Conservation (phyloP, 2,888 invertebrate species). For the Apodemia hepburni region DNA sequence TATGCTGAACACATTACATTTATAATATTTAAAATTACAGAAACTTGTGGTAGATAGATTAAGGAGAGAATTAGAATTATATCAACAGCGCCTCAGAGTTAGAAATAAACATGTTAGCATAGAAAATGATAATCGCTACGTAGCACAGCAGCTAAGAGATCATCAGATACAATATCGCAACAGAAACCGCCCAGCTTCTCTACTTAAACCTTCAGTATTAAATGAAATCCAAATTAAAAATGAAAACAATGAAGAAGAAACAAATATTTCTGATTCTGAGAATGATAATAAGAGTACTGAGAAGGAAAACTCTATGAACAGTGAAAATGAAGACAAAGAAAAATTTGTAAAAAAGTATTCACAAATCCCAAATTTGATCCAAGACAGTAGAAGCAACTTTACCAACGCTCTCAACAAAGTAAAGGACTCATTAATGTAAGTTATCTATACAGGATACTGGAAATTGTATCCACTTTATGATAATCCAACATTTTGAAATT, state of each 20-base stretch:
- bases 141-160: slow-evolving; percentile 69
- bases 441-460: slow-evolving; percentile 19
- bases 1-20: too few species aligned
- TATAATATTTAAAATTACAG: slow-evolving; percentile 49
- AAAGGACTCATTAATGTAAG: slow-evolving; percentile 67
- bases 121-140: slow-evolving; percentile 65
- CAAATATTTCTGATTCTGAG: slow-evolving; percentile 59
- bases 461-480: too few species aligned
- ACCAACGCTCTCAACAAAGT: slow-evolving; percentile 67
- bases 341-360: slow-evolving; percentile 52
- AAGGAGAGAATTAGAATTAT: slow-evolving; percentile 77
- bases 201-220: slow-evolving; percentile 68
- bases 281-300: slow-evolving; percentile 58
- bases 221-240: slow-evolving; percentile 69
- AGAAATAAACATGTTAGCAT: slow-evolving; percentile 64
- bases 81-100: slow-evolving; percentile 67
- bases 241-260: slow-evolving; percentile 56
- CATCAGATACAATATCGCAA: slow-evolving; percentile 60
- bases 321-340: slow-evolving; percentile 54
- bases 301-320: slow-evolving; percentile 48
- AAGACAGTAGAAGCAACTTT: slow-evolving; percentile 64
- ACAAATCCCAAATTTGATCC: slow-evolving; percentile 49
- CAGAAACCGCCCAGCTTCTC: slow-evolving; percentile 56
- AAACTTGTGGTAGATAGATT: slow-evolving; percentile 78
- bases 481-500: too few species aligned